These are phyloP conservation scores for Hippocampus barbouri DNA, from an alignment of 2,113 vertebrate genomes.

Conservation along the genomic window DNA sequence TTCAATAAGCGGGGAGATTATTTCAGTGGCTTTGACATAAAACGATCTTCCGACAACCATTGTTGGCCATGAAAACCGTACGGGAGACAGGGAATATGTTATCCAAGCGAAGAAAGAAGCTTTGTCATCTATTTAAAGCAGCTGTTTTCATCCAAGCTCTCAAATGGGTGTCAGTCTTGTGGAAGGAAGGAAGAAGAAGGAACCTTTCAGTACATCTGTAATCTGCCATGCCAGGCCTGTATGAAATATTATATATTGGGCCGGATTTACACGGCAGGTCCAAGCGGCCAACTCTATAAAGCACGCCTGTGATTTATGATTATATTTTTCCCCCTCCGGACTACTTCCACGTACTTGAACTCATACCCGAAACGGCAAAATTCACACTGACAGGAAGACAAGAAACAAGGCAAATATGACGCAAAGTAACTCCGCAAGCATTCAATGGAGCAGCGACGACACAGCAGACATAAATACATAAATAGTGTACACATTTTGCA, in stretches of 20 bases:
- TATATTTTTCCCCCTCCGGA: too few relatives aligned
- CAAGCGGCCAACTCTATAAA: not conserved
- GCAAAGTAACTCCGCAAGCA: too few relatives aligned
- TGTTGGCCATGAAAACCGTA: not conserved
- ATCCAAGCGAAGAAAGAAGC: not conserved
- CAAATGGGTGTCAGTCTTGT: not conserved
- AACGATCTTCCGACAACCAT: slow-evolving; percentile 1
- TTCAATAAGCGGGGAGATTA: slow-evolving; percentile 2
- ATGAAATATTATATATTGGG: not conserved
- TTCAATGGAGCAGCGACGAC: too few relatives aligned
- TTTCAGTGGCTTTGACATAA: slow-evolving; percentile 3
- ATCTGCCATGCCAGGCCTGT: not conserved
- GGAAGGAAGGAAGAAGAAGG: not conserved
- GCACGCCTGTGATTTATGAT: not conserved
- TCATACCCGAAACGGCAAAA: too few relatives aligned
- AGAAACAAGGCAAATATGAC: too few relatives aligned
- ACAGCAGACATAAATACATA: too few relatives aligned
- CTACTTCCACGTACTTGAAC: too few relatives aligned
- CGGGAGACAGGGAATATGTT: not conserved
- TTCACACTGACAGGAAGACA: too few relatives aligned
- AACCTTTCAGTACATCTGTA: not conserved
- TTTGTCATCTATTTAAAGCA: slow-evolving; percentile 8
- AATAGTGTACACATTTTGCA: not conserved
- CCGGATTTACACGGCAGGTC: not conserved
- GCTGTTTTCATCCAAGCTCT: not conserved